Conservation (phyloP, 2,797 vertebrate genomes). For the Pantherophis vulpinus region DNA sequence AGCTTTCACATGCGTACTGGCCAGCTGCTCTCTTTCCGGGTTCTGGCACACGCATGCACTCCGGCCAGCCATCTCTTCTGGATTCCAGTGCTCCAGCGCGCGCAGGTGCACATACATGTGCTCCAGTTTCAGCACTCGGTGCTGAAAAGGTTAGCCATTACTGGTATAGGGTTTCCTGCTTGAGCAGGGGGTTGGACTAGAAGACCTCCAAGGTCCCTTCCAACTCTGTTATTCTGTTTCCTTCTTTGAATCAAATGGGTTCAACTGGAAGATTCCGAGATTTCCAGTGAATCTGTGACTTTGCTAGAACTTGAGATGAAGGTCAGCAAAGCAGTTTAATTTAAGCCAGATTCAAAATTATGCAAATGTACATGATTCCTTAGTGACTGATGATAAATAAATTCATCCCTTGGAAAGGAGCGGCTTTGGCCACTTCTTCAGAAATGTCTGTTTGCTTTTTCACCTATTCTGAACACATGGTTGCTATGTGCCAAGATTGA, state of each 20-base stretch:
- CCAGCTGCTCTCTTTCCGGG: too few species aligned
- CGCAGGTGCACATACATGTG: too few species aligned
- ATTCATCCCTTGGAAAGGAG: neutral
- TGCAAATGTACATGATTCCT: neutral
- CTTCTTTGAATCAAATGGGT: neutral
- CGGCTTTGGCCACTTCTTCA: neutral
- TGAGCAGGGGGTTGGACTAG: neutral
- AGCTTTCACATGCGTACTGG: too few species aligned
- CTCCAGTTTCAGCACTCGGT: too few species aligned
- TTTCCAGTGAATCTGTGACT: constrained; percentile 9
- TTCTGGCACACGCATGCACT: too few species aligned
- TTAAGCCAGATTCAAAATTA: neutral
- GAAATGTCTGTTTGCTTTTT: neutral
- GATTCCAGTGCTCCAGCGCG: too few species aligned
- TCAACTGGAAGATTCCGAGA: constrained; percentile 25
- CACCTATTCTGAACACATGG: neutral
- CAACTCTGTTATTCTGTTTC: neutral
- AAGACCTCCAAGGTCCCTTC: neutral
- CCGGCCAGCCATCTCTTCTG: too few species aligned
- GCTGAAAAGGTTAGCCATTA: too few species aligned
- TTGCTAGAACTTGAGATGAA: neutral
- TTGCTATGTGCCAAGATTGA: neutral
- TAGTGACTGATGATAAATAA: neutral
- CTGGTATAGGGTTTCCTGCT: neutral
- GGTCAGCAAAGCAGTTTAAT: rapidly evolving